phyloP scores from a whole-genome alignment of 2,797 vertebrate genomes.

The Rhinophrynus dorsalis region DNA sequence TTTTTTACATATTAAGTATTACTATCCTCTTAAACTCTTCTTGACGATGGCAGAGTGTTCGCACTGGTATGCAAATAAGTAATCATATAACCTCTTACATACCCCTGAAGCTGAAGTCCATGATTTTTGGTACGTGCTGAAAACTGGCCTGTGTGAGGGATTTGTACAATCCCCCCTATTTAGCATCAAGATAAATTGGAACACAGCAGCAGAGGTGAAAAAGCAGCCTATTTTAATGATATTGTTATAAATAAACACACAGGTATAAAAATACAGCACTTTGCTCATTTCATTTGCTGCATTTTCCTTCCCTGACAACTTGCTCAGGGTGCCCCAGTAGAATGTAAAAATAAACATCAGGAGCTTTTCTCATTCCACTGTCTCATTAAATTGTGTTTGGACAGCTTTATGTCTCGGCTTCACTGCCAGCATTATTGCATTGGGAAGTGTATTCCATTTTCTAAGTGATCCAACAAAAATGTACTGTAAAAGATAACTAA shows the following conservation, averaged over 20 bases:
- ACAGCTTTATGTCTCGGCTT: neutral
- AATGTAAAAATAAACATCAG: neutral
- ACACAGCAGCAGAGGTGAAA: neutral
- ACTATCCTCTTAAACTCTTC: too few relatives aligned
- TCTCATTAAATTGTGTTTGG: constrained; percentile 14
- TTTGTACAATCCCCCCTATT: too few relatives aligned
- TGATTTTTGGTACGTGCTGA: too few relatives aligned
- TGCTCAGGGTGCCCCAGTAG: neutral
- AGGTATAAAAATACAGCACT: neutral
- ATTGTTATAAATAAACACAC: neutral
- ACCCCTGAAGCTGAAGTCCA: too few relatives aligned
- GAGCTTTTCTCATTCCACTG: neutral
- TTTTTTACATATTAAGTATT: too few relatives aligned
- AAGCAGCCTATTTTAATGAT: too few relatives aligned
- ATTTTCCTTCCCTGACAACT: too few relatives aligned
- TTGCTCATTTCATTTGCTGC: neutral
- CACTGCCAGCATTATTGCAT: neutral
- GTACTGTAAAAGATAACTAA: neutral
- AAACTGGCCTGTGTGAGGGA: too few relatives aligned
- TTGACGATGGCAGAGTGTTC: too few relatives aligned
- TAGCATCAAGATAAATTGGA: neutral
- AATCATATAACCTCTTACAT: too few relatives aligned
- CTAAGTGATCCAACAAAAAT: neutral
- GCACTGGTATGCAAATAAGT: too few relatives aligned
- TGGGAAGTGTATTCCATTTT: neutral